phyloP scores from a whole-genome alignment of 2,888 invertebrate genomes.

The Cremastobaeus sp. region DNA sequence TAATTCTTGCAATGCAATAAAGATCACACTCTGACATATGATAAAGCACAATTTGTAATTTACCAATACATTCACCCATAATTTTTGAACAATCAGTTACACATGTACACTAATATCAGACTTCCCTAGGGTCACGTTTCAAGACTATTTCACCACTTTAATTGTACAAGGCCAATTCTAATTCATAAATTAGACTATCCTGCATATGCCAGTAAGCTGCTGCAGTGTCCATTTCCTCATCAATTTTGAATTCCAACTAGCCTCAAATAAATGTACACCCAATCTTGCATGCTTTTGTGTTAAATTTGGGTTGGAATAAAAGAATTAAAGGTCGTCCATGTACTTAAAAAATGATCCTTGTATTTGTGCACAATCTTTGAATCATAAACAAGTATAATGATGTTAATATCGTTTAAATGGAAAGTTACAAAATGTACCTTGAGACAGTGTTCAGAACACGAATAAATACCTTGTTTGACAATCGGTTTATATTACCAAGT shows the following conservation, averaged over 20 bases:
- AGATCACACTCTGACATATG: too few species aligned
- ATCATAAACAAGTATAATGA: conserved; percentile 14
- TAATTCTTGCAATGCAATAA: too few species aligned
- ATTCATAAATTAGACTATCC: conserved; percentile 43
- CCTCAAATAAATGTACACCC: conserved; percentile 5
- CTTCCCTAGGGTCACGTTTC: conserved; percentile 32
- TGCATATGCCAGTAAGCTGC: conserved; percentile 36
- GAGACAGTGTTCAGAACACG: conserved; percentile 3
- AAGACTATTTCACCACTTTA: conserved; percentile 41
- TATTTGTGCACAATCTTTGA: conserved; percentile 40
- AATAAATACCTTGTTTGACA: neutral
- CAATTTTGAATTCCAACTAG: conserved; percentile 11
- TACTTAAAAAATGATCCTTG: conserved; percentile 45
- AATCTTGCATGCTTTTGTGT: conserved; percentile 3
- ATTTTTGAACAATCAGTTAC: too few species aligned
- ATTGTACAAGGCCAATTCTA: conserved; percentile 51
- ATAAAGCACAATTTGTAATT: too few species aligned
- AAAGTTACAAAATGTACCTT: conserved; percentile 11
- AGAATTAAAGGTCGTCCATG: neutral
- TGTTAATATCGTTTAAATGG: conserved; percentile 10
- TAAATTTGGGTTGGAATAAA: conserved; percentile 5
- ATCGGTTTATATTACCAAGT: conserved; percentile 22
- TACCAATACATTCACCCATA: too few species aligned
- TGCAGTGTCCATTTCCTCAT: conserved; percentile 43
- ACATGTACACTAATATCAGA: conserved; percentile 20